phyloP scores from a whole-genome alignment of 2,888 invertebrate species.

The Hofmannophila pseudospretella region DNA sequence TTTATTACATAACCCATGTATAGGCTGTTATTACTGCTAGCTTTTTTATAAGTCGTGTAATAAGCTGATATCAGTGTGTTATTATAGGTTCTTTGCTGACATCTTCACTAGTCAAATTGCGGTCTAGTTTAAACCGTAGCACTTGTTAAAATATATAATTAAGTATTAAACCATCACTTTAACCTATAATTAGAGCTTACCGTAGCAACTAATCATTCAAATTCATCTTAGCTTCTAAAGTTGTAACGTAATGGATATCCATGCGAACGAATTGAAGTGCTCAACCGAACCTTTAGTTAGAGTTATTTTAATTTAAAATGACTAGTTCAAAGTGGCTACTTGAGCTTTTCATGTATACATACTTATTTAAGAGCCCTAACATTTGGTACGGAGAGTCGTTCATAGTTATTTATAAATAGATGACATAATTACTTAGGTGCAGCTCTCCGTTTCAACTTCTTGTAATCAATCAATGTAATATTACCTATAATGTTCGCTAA shows the following conservation, averaged over 20 bases:
- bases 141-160: slow-evolving; percentile 32
- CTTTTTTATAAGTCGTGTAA: too few species aligned
- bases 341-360: slow-evolving; percentile 36
- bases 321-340: slow-evolving; percentile 41
- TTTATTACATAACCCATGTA: slow-evolving; percentile 15
- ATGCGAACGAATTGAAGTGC: slow-evolving; percentile 42
- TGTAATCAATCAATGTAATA: slow-evolving; percentile 11
- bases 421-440: slow-evolving; percentile 31
- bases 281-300: slow-evolving; percentile 24
- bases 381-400: slow-evolving; percentile 25
- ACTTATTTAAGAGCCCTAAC: slow-evolving; percentile 34
- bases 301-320: slow-evolving; percentile 51
- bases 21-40: too few species aligned
- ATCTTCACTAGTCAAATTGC: slow-evolving; percentile 25
- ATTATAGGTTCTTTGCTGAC: slow-evolving; percentile 2
- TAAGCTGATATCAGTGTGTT: slow-evolving; percentile 1
- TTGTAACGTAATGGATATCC: slow-evolving; percentile 30
- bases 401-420: slow-evolving; percentile 46
- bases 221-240: slow-evolving; percentile 27
- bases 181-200: slow-evolving; percentile 33
- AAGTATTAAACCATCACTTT: slow-evolving; percentile 24
- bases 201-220: slow-evolving; percentile 25
- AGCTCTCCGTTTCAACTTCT: background rate
- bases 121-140: slow-evolving; percentile 21
- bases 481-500: slow-evolving; percentile 1